Percentiles rank a stretch among this genome's conserved stretches.
Evolutionary conservation across 2,888 invertebrate genomes (phyloP).

Genomic region (Anticlea derivata): DNA sequence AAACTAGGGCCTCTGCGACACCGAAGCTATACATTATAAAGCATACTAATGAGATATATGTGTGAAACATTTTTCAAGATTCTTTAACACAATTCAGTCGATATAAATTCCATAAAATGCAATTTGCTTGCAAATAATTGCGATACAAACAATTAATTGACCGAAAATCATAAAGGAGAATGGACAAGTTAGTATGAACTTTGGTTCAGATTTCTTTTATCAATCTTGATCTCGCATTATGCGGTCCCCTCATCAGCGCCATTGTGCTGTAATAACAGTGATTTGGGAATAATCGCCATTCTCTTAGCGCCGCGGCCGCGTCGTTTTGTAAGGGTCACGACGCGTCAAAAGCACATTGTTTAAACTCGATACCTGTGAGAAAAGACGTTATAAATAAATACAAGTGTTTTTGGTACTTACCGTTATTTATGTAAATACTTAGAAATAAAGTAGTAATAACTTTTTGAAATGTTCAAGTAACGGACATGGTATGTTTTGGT

Average conservation of each 20-base stretch:
- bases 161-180: neutral
- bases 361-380: conserved; percentile 77
- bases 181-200: neutral
- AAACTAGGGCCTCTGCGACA: too few species aligned
- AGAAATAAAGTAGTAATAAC: neutral
- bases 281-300: conserved; percentile 70
- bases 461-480: neutral
- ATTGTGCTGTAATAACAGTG: conserved; percentile 76
- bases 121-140: neutral
- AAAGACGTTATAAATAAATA: conserved; percentile 60
- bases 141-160: neutral
- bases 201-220: conserved; percentile 32
- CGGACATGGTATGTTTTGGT: too few species aligned
- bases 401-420: conserved; percentile 38
- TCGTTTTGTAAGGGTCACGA: conserved; percentile 46
- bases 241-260: conserved; percentile 53
- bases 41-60: neutral
- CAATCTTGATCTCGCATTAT: conserved; percentile 41
- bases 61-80: neutral
- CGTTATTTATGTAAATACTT: conserved; percentile 18
- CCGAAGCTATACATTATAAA: neutral
- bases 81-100: too few species aligned
- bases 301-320: conserved; percentile 51
- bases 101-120: neutral
- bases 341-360: conserved; percentile 51